A percentile compares a stretch with the other conserved stretches of the same genome.
Evolutionary conservation across 2,113 vertebrate genomes (phyloP).

Genomic region (Ranitomeya variabilis): DNA sequence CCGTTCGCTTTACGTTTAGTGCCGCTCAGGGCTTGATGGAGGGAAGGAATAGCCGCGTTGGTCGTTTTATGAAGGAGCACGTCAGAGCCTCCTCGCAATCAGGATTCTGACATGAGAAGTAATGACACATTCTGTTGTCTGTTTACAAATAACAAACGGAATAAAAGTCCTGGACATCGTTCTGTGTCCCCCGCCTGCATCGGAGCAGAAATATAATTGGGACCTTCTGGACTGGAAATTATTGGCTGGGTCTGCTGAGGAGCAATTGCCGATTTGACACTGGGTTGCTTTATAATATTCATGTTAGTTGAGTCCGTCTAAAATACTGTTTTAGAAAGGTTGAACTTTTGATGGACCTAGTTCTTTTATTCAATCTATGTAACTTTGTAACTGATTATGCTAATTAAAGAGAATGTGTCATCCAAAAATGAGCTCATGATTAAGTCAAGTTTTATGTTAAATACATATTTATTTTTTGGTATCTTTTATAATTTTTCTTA

Average conservation of each 20-base stretch:
- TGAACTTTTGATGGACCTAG: too few relatives aligned
- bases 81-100: conserved; percentile 1
- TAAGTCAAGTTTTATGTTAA: too few relatives aligned
- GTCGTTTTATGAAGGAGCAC: not conserved
- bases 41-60: not conserved
- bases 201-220: conserved; percentile 35
- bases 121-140: conserved; percentile 1
- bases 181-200: not conserved
- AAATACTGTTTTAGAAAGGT: not conserved
- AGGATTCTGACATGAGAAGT: not conserved
- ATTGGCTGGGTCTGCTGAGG: not conserved
- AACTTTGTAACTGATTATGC: too few relatives aligned
- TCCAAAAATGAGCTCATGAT: too few relatives aligned
- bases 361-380: too few relatives aligned
- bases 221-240: conserved; percentile 25
- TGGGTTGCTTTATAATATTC: not conserved
- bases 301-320: not conserved
- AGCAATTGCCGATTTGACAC: not conserved
- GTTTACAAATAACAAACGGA: conserved; percentile 9
- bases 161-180: not conserved
- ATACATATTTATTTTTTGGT: too few relatives aligned
- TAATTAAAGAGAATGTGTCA: too few relatives aligned
- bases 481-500: too few relatives aligned
- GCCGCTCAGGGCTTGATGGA: not conserved
- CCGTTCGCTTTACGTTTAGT: conserved; percentile 36